Conservation (phyloP, 2,888 invertebrate species). For the Oxycera nigricornis region DNA sequence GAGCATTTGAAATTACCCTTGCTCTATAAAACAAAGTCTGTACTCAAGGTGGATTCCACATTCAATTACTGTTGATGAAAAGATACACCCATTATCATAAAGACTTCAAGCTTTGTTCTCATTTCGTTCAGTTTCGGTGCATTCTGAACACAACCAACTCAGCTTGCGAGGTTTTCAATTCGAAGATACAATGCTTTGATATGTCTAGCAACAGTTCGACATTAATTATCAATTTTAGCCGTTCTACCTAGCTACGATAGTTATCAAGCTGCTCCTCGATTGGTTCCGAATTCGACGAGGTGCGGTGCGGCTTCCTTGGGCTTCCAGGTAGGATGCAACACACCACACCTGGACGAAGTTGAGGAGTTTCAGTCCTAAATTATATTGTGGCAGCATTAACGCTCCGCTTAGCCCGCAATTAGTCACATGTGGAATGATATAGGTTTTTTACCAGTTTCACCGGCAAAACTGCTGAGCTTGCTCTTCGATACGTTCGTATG, state of each 20-base stretch:
- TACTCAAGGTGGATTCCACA: too few relatives aligned
- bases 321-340: background rate
- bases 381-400: conserved; percentile 20
- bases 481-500: background rate
- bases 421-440: conserved; percentile 26
- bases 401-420: conserved; percentile 26
- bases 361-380: background rate
- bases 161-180: background rate
- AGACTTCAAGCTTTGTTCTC: too few relatives aligned
- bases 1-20: too few relatives aligned
- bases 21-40: too few relatives aligned
- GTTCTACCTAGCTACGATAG: background rate
- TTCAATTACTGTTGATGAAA: too few relatives aligned
- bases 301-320: background rate
- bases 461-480: background rate
- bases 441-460: background rate
- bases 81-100: too few relatives aligned
- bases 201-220: background rate
- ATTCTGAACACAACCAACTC: too few relatives aligned
- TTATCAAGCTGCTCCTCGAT: background rate
- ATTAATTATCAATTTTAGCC: conserved; percentile 18
- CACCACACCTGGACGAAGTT: conserved; percentile 15
- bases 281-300: background rate
- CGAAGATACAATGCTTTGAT: background rate
- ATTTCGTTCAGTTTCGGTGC: too few relatives aligned